Base-by-base conservation (phyloP, 2,888 invertebrate species). In the Rhopalosiphum nymphaeae region DNA sequence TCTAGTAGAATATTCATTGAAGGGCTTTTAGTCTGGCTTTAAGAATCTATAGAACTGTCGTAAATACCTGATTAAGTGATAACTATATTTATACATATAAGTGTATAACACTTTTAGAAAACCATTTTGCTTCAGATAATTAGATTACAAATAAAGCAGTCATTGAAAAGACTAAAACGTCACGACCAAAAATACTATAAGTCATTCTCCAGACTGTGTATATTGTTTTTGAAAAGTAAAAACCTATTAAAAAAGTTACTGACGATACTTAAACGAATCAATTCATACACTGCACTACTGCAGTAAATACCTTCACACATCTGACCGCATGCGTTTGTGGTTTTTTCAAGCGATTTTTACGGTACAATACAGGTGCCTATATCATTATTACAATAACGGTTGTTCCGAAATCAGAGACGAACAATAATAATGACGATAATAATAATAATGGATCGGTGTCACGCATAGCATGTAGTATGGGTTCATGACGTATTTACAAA, bases 341-440 rank as follows among this genome's bases (percentile, higher is more conserved):
- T 78, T 78, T 78, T 53, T 78, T 36, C 21, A 21, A 78, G 36
- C 42, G 21, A 78, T 78, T 78, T 78, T 9, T 36, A 78, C 21
- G 21, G 78, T 42, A 36, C 21, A 78, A 9, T 42, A 25, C 26
- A 36, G 78, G 36, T 36, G 78, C 9, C 78, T 36, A 21, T 78
- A 36, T 78, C 36, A 78, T 78, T 78, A 88, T 36, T n/a, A n/a
- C 21, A 29, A 53, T 88, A 88, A 21, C 36, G 36, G 56, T 89
- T 7, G 56, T 53, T 89, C 42, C 67, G n/a, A 90, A 61, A 67
- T 90, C 46, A 67, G 67, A 90, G 46, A 90, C 46, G 9, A 78
- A 36, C 78, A 78, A 36, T 78, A 78, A 36, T 78, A 7, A 67
- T 78, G 11, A 78, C 36, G 7, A 78, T 78, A 16, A 36, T 78